These are phyloP conservation scores for Cynopterus sphinx DNA, from an alignment of 2,797 vertebrate genomes.

Conservation along the genomic window DNA sequence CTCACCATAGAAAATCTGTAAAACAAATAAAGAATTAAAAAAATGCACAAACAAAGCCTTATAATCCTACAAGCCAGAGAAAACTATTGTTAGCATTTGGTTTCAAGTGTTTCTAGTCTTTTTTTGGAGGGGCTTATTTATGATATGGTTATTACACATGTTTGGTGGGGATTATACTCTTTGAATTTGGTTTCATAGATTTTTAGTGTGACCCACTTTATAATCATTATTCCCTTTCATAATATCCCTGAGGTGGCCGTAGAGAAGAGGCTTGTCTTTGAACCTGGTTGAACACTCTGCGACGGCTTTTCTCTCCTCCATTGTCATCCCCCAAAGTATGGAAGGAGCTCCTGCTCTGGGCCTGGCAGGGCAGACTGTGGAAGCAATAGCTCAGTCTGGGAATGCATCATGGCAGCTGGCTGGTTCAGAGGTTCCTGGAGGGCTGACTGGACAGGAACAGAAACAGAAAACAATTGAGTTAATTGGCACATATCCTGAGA, in stretches of 20 bases:
- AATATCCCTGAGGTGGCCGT: not conserved
- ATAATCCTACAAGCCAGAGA: not conserved
- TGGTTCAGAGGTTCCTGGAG: not conserved
- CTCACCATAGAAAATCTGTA: not conserved
- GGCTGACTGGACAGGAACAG: not conserved
- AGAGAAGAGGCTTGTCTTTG: not conserved
- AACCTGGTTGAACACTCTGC: not conserved
- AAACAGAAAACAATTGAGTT: not conserved
- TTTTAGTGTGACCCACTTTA: not conserved
- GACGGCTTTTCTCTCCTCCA: not conserved
- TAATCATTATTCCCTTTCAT: not conserved
- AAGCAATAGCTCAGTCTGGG: not conserved
- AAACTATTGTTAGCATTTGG: not conserved
- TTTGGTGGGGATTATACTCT: not conserved
- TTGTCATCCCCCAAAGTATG: not conserved
- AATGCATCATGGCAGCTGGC: not conserved
- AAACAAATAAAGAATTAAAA: not conserved
- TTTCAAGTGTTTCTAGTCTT: not conserved
- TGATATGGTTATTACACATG: not conserved
- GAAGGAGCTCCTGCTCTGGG: not conserved
- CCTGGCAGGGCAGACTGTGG: not conserved
- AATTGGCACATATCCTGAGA: not conserved
- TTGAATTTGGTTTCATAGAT: not conserved
- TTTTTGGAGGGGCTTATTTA: not conserved
- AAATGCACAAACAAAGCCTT: not conserved